Evolutionary conservation across 2,113 vertebrate genomes (phyloP).

Genomic region (Polyodon spathula): DNA sequence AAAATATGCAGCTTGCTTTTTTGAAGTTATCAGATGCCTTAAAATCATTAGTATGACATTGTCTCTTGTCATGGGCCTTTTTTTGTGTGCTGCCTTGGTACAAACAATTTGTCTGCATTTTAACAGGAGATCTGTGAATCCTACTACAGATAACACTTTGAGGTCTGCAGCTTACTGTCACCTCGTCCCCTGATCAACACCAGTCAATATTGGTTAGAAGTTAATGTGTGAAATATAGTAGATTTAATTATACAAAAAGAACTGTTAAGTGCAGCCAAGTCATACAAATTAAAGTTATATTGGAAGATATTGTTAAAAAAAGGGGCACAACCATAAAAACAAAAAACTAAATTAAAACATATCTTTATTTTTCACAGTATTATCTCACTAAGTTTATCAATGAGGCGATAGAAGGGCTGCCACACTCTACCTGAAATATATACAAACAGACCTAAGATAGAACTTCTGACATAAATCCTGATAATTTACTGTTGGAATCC

Average conservation of each 20-base stretch:
- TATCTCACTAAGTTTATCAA: too few species aligned
- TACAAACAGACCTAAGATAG: slow-evolving; percentile 3
- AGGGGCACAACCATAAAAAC: too few species aligned
- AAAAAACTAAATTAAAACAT: too few species aligned
- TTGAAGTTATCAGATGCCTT: background rate
- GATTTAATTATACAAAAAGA: too few species aligned
- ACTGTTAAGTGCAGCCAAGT: too few species aligned
- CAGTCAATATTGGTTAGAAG: too few species aligned
- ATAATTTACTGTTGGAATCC: slow-evolving; percentile 9
- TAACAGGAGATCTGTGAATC: background rate
- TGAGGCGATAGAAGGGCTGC: background rate
- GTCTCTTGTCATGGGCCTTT: background rate
- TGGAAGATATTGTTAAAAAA: too few species aligned
- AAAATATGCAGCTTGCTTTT: background rate
- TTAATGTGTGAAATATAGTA: too few species aligned
- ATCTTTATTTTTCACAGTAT: too few species aligned
- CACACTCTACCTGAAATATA: background rate
- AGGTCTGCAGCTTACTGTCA: background rate
- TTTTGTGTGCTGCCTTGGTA: background rate
- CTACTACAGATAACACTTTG: background rate
- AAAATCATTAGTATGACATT: background rate
- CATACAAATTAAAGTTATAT: too few species aligned
- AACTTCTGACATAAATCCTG: slow-evolving; percentile 9
- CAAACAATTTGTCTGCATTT: background rate
- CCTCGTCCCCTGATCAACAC: background rate